Evolutionary conservation across 2,113 vertebrate genomes (phyloP), one percentile per base, ranked within the genome.

Genomic region (Cariama cristata): DNA sequence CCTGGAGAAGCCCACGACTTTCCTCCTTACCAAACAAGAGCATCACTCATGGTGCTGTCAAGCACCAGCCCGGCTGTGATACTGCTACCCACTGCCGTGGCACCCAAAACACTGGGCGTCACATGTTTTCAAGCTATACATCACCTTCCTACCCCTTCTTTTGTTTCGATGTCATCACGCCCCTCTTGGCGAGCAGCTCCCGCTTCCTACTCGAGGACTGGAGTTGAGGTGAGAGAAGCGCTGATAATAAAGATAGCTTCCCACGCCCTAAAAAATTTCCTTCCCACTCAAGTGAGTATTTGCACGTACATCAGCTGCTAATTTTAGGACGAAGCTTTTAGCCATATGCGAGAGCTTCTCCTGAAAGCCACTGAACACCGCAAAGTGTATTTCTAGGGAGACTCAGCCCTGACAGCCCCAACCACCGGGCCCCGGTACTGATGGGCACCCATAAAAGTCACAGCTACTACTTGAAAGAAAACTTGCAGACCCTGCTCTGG

Each of bases 91-190:
- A 0, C 35, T 23, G 9, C 74, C 3, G 1, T 1, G 35, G 49
- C 55, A 38, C 26, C 33, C 73, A 1, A 4, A 67, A 18, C 3
- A 2, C 3, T 0, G 1, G 58, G 66, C 7, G 0, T 50, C 1
- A 8, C 1, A 0, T 26, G 77, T 73, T 72, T 22, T 2, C 32
- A 3, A 66, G 71, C 45, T 4, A 2, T 3, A 8, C 53, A 4
- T 0, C 40, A 6, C 60, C 79, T 23, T 21, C 85, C 77, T 67
- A 19, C 14, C 47, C 69, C 56, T n/a, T 3, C 72, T 26, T 35
- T 2, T 21, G 40, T n/a, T 20, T 3, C 2, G 0, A 4, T 6
- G 35, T 5, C 63, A 56, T 5, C 11, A 7, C 0, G 0, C 24
- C 24, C 21, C 28, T 42, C 66, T 17, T 1, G 0, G 59, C 1